A percentile compares a stretch with the other conserved stretches of the same genome.
phyloP scores from a whole-genome alignment of 2,113 vertebrate genomes.

The Misgurnus anguillicaudatus region DNA sequence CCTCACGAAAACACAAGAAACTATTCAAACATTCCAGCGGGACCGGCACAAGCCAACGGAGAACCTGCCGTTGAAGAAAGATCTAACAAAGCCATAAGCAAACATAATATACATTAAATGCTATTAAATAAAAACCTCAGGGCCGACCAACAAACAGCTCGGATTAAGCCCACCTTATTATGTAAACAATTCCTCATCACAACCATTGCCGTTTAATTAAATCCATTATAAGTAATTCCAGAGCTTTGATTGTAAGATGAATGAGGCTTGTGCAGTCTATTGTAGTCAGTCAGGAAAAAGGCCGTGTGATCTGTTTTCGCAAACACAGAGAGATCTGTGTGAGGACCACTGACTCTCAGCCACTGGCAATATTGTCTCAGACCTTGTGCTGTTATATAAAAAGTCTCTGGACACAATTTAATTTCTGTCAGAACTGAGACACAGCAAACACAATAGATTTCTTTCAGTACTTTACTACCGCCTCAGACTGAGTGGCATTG shows the following conservation, averaged over 20 bases:
- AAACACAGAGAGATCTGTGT: conserved; percentile 55
- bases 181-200: conserved; percentile 20
- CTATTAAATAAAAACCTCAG: conserved; percentile 16
- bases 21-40: neutral
- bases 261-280: conserved; percentile 40
- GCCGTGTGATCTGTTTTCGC: conserved; percentile 38
- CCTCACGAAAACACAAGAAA: conserved; percentile 23
- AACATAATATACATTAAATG: conserved; percentile 24
- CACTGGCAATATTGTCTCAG: conserved; percentile 68
- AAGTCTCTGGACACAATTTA: conserved; percentile 77
- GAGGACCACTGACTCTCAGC: conserved; percentile 46
- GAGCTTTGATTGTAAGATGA: conserved; percentile 28
- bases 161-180: neutral
- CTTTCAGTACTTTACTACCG: conserved; percentile 67
- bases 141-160: conserved; percentile 16
- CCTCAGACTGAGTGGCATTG: conserved; percentile 64
- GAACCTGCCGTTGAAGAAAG: neutral
- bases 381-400: conserved; percentile 71
- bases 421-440: conserved; percentile 75
- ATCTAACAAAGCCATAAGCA: conserved; percentile 30
- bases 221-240: conserved; percentile 48
- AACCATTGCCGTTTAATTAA: conserved; percentile 14
- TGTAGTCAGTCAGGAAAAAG: conserved; percentile 43
- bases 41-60: neutral
- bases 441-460: conserved; percentile 74